Conservation (phyloP, 2,797 vertebrate genomes). For the Syngnathus acus region DNA sequence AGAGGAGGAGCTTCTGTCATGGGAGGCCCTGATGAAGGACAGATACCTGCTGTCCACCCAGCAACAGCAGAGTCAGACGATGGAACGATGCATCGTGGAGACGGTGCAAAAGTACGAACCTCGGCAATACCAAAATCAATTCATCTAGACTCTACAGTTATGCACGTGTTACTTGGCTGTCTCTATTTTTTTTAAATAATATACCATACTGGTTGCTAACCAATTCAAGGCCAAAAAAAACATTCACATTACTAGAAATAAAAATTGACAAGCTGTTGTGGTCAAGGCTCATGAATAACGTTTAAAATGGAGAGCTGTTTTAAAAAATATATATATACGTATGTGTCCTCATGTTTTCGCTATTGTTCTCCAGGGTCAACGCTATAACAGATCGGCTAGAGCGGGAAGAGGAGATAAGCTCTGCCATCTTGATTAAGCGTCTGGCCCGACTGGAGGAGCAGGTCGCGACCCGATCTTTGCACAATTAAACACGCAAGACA, state of each 20-base stretch:
- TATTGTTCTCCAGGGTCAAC: constrained; percentile 67
- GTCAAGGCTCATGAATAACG: too few relatives aligned
- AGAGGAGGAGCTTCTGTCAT: constrained; percentile 82
- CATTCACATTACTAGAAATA: too few relatives aligned
- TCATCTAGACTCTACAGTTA: neutral
- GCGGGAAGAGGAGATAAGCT: constrained; percentile 64
- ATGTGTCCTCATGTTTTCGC: neutral
- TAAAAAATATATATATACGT: too few relatives aligned
- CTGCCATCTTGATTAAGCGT: constrained; percentile 62
- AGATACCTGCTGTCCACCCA: constrained; percentile 76
- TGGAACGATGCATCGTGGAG: constrained; percentile 75
- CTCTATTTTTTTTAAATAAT: too few relatives aligned
- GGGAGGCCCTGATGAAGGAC: constrained; percentile 90
- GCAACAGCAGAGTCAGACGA: constrained; percentile 68
- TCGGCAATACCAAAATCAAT: neutral
- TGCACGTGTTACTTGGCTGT: too few relatives aligned
- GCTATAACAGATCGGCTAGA: constrained; percentile 72
- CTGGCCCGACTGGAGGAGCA: constrained; percentile 81
- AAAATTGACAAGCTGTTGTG: too few relatives aligned
- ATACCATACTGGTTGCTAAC: too few relatives aligned
- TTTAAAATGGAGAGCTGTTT: too few relatives aligned
- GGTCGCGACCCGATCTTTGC: constrained; percentile 58
- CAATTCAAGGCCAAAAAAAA: too few relatives aligned
- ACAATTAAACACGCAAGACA: neutral
- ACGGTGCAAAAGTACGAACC: constrained; percentile 76